phyloP scores from a whole-genome alignment of 2,888 invertebrate genomes.

The Melinopterus prodromus region DNA sequence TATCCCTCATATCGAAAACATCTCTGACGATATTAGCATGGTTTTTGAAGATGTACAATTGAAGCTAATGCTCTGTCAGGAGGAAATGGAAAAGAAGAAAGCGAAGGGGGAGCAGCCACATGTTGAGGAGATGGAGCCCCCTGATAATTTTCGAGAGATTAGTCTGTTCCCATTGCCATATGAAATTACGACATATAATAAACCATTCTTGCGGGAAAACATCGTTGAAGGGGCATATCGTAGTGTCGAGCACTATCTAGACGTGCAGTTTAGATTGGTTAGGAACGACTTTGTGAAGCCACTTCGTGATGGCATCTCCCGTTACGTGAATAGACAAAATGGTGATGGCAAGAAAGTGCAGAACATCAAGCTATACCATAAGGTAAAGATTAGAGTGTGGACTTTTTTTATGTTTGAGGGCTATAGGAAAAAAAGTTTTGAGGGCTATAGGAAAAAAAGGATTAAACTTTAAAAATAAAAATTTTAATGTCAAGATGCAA shows the following conservation, averaged over 20 bases:
- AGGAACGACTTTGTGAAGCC: slow-evolving; percentile 83
- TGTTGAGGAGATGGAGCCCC: slow-evolving; percentile 61
- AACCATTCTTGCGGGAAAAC: slow-evolving; percentile 65
- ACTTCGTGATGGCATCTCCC: slow-evolving; percentile 70
- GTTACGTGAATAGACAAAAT: slow-evolving; percentile 39
- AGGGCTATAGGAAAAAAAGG: too few species aligned
- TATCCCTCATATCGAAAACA: slow-evolving; percentile 40
- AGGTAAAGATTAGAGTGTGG: slow-evolving; percentile 37
- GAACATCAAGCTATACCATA: slow-evolving; percentile 39
- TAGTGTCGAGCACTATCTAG: slow-evolving; percentile 76
- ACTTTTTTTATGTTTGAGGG: too few species aligned
- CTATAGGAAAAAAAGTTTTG: too few species aligned
- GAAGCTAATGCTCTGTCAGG: slow-evolving; percentile 46
- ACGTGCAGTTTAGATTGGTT: slow-evolving; percentile 79
- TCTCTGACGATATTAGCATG: not conserved
- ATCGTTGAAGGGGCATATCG: slow-evolving; percentile 70
- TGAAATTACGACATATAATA: slow-evolving; percentile 53
- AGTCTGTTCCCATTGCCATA: slow-evolving; percentile 64
- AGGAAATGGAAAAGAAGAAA: slow-evolving; percentile 39
- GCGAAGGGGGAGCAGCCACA: slow-evolving; percentile 51
- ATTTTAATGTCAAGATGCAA: too few species aligned
- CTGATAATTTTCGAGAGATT: slow-evolving; percentile 64
- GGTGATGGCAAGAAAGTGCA: slow-evolving; percentile 25
- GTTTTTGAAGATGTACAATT: slow-evolving; percentile 53
- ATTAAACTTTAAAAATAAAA: too few species aligned